Percentiles rank a stretch among this genome's conserved stretches.
These are phyloP conservation scores for Bimastos eiseni DNA, from an alignment of 2,888 invertebrate species.

Conservation along the genomic window DNA sequence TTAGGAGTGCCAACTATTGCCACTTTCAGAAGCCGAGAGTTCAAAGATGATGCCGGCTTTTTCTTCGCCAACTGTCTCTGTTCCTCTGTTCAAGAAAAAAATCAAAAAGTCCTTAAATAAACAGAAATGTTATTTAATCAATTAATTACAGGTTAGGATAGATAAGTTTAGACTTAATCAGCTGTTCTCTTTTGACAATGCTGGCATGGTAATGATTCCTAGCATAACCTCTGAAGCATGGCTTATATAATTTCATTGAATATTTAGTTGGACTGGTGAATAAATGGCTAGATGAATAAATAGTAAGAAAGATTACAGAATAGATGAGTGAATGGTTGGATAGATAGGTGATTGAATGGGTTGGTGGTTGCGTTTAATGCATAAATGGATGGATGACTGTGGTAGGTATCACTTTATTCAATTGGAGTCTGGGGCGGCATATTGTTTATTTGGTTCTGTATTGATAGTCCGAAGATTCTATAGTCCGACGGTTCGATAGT, in stretches of 20 bases:
- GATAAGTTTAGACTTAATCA: too few relatives aligned
- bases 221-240: not conserved
- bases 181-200: not conserved
- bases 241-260: too few relatives aligned
- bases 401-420: too few relatives aligned
- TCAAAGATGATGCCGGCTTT: constrained; percentile 48
- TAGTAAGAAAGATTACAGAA: too few relatives aligned
- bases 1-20: constrained; percentile 92
- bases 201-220: not conserved
- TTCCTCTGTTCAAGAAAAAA: constrained; percentile 30
- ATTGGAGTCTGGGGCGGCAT: too few relatives aligned
- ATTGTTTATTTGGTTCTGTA: too few relatives aligned
- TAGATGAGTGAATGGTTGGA: not conserved
- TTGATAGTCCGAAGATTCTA: too few relatives aligned
- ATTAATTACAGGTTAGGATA: not conserved
- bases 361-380: not conserved
- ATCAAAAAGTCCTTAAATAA: not conserved
- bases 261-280: too few relatives aligned
- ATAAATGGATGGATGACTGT: too few relatives aligned
- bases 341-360: not conserved
- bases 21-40: constrained; percentile 60
- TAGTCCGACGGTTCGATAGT: too few relatives aligned
- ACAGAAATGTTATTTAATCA: too few relatives aligned
- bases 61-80: constrained; percentile 32
- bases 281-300: not conserved